A percentile compares a stretch with the other conserved stretches of the same genome.
Evolutionary conservation across 2,797 vertebrate genomes (phyloP).

Genomic region (Coregonus ussuriensis): DNA sequence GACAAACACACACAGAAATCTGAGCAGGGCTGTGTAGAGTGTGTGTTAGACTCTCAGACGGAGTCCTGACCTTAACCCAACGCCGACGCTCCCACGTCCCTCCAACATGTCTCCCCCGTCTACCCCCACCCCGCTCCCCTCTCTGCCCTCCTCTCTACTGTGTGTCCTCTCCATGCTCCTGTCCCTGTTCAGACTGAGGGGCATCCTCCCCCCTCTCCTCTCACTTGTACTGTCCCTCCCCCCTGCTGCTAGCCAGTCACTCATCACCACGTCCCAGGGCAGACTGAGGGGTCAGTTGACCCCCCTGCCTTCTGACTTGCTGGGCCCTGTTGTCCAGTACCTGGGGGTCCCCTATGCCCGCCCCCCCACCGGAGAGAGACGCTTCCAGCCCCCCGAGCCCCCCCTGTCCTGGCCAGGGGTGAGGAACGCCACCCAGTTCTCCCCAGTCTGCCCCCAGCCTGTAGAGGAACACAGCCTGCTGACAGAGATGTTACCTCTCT

Average conservation of each 20-base stretch:
- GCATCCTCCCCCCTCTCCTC: conserved; percentile 58
- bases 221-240: conserved; percentile 35
- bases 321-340: conserved; percentile 94
- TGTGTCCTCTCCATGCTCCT: conserved; percentile 30
- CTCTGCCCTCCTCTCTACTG: conserved; percentile 31
- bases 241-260: conserved; percentile 53
- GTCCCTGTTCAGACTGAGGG: conserved; percentile 82
- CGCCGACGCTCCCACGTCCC: neutral
- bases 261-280: conserved; percentile 90
- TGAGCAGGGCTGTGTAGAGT: conserved; percentile 49
- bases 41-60: neutral
- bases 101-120: conserved; percentile 9
- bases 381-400: conserved; percentile 92
- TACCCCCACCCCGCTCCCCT: conserved; percentile 22
- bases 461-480: conserved; percentile 90
- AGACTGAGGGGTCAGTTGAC: conserved; percentile 91
- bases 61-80: neutral
- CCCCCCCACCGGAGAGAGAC: conserved; percentile 88
- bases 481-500: conserved; percentile 92
- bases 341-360: conserved; percentile 93
- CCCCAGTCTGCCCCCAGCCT: conserved; percentile 90
- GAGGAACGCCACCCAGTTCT: conserved; percentile 91
- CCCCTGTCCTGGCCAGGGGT: conserved; percentile 90
- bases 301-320: conserved; percentile 89
- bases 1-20: conserved; percentile 29